Evolutionary conservation across 2,113 vertebrate species (phyloP), one percentile per base, ranked within the genome.

Genomic region (Gavialis gangeticus): DNA sequence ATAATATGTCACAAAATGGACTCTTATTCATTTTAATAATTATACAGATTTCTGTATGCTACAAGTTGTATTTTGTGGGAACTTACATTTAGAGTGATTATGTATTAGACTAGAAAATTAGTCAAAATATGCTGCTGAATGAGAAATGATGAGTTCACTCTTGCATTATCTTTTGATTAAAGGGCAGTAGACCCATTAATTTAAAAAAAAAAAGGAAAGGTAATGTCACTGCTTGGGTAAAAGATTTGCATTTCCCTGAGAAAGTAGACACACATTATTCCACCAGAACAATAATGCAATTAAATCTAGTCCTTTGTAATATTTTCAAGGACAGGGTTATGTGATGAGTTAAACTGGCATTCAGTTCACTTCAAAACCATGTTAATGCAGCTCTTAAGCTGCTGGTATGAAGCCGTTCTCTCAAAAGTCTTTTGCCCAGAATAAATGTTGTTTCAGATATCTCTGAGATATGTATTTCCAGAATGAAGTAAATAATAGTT

Each of bases 121-220:
- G 92, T 83, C 67, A 89, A 87, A 82, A 97, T 87, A 91, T 62
- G 91, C 82, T 86, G 88, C 88, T 95, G 91, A 91, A 82, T 92
- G 85, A 81, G 79, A 92, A 90, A 88, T 82, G 93, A 56, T 71
- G 84, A 91, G 91, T 92, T 87, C 91, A 94, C 95, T 91, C 91
- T 75, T 95, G 93, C 92, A 92, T 97, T 97, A 83, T 94, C 75
- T 92, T 92, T 91, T 92, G 91, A 95, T 95, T 92, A 94, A 93
- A 95, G 92, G 71, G 80, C 89, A 95, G 90, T 57, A 81, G 80
- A 95, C 85, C 64, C 91, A 88, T 81, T 95, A 88, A 94, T 94
- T 91, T 96, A 62, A 84, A 46, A 46, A 97, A 62, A 84, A 95
- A 94, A 94, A 91, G 84, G 78, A 88, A 95, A 92, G 27, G 27